phyloP scores from a whole-genome alignment of 2,888 invertebrate genomes.

The Sinodicranocentrus sp. region DNA sequence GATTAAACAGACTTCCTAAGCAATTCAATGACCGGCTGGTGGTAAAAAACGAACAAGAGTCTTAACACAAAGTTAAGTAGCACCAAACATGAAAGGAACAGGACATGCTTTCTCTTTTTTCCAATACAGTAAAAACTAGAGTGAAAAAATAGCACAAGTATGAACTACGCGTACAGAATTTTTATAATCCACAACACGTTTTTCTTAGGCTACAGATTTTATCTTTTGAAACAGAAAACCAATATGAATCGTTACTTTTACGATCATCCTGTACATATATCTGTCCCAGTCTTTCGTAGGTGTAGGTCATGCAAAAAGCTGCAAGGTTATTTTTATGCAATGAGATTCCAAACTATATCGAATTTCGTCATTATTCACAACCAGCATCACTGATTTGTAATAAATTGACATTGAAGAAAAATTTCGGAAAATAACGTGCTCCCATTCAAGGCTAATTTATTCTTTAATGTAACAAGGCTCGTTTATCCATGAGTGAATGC shows the following conservation, averaged over 20 bases:
- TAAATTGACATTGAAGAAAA: not conserved
- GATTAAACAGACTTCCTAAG: constrained; percentile 8
- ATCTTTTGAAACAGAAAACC: too few relatives aligned
- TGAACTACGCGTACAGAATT: not conserved
- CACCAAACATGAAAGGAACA: too few relatives aligned
- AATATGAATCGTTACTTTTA: too few relatives aligned
- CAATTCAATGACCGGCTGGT: constrained; percentile 52
- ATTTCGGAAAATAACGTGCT: not conserved
- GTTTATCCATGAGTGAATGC: too few relatives aligned
- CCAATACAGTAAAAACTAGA: too few relatives aligned
- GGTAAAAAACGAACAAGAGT: constrained; percentile 1
- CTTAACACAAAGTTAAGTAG: not conserved
- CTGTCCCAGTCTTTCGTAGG: too few relatives aligned
- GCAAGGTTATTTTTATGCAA: not conserved
- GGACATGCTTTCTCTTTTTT: too few relatives aligned
- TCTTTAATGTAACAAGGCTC: not conserved
- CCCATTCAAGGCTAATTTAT: constrained; percentile 6
- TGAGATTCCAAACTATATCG: not conserved
- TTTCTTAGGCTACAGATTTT: too few relatives aligned
- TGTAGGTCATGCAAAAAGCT: not conserved
- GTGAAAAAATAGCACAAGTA: too few relatives aligned
- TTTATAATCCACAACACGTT: not conserved
- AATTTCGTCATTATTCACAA: too few relatives aligned
- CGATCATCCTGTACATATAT: too few relatives aligned
- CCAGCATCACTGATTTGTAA: too few relatives aligned